These are phyloP conservation scores for Malthinus flaveolus DNA, from an alignment of 2,888 invertebrate species.

Conservation along the genomic window DNA sequence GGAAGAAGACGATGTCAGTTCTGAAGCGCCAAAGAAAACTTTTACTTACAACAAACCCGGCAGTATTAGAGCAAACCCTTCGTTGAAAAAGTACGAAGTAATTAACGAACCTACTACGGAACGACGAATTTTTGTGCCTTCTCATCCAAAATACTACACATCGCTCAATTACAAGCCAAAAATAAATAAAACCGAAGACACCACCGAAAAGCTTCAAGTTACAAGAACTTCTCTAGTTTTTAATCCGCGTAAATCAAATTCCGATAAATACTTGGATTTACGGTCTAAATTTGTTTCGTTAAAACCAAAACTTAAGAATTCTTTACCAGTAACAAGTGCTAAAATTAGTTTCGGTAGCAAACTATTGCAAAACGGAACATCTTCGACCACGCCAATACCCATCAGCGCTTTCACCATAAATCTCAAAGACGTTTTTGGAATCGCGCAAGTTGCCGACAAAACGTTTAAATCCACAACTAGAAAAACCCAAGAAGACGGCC, in stretches of 20 bases:
- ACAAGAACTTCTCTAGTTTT: slow-evolving; percentile 35
- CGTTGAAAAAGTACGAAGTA: slow-evolving; percentile 42
- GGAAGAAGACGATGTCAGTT: background rate
- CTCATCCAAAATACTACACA: slow-evolving; percentile 46
- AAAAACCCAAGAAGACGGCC: slow-evolving; percentile 27
- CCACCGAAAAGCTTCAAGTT: slow-evolving; percentile 36
- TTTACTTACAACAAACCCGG: background rate
- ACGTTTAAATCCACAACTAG: slow-evolving; percentile 1
- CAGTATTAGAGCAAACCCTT: background rate
- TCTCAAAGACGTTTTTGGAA: slow-evolving; percentile 43
- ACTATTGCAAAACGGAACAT: background rate
- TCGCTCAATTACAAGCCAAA: slow-evolving; percentile 44
- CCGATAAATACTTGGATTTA: slow-evolving; percentile 51
- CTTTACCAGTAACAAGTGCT: slow-evolving; percentile 50
- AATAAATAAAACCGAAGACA: slow-evolving; percentile 28
- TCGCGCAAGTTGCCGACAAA: slow-evolving; percentile 12
- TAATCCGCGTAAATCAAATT: slow-evolving; percentile 1
- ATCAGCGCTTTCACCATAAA: slow-evolving; percentile 45
- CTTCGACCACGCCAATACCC: slow-evolving; percentile 27
- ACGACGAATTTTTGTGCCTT: slow-evolving; percentile 49
- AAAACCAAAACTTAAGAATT: slow-evolving; percentile 42
- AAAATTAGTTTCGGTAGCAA: slow-evolving; percentile 40
- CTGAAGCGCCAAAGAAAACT: background rate
- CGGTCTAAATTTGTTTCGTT: slow-evolving; percentile 48
- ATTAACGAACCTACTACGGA: slow-evolving; percentile 51